These are phyloP conservation scores for Eremophila alpestris DNA, from an alignment of 2,797 vertebrate species.

Conservation along the genomic window DNA sequence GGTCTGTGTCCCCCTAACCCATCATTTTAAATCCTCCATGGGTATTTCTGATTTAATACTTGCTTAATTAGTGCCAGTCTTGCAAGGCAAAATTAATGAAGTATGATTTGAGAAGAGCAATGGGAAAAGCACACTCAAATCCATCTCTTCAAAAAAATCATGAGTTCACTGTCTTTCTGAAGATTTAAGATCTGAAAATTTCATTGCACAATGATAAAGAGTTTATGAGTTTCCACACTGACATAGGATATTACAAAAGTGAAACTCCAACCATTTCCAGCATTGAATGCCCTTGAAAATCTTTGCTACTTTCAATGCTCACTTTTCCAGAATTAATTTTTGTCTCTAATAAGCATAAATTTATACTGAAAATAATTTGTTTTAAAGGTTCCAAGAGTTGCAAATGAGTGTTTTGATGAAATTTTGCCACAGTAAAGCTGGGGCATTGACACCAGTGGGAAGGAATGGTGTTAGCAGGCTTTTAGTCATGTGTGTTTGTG, in stretches of 20 bases:
- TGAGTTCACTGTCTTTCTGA: neutral
- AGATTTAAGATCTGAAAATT: neutral
- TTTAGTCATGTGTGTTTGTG: neutral
- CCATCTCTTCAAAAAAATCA: neutral
- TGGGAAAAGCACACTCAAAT: neutral
- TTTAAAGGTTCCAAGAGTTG: neutral
- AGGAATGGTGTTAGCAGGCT: neutral
- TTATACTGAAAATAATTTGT: neutral
- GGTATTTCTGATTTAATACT: neutral
- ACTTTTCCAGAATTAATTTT: neutral
- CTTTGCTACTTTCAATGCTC: neutral
- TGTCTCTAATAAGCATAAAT: neutral
- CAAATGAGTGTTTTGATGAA: neutral
- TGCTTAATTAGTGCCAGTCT: neutral
- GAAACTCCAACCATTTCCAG: neutral
- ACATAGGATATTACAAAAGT: neutral
- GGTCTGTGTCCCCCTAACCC: neutral
- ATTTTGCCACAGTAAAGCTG: neutral
- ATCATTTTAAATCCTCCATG: neutral
- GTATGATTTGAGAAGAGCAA: neutral
- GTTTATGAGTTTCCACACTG: neutral
- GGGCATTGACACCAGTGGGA: neutral
- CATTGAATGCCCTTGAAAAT: neutral
- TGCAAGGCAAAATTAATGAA: neutral
- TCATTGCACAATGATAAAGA: neutral